Percentiles rank a stretch among this genome's conserved stretches.
phyloP scores from a whole-genome alignment of 2,888 invertebrate genomes.

The Archips crataeganus region DNA sequence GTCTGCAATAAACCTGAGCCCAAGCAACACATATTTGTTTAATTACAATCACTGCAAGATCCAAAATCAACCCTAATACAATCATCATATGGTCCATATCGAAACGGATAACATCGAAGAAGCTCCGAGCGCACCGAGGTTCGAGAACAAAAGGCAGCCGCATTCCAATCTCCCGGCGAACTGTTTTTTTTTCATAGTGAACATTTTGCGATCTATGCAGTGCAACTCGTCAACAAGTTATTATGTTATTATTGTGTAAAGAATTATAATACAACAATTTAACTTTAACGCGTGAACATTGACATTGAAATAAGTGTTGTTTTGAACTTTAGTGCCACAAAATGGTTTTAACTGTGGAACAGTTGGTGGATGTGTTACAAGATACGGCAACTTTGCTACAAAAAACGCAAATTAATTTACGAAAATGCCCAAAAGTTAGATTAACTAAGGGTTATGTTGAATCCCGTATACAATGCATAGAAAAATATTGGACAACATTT shows the following conservation, averaged over 20 bases:
- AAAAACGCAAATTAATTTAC: slow-evolving; percentile 40
- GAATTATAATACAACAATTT: background rate
- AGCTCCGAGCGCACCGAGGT: background rate
- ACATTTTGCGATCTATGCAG: slow-evolving; percentile 4
- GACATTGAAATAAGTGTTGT: background rate
- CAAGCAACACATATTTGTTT: too few relatives aligned
- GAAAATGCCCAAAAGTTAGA: slow-evolving; percentile 42
- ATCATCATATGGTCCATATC: background rate
- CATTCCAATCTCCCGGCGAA: background rate
- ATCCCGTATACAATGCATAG: slow-evolving; percentile 19
- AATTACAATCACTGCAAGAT: background rate
- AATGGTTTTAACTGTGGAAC: background rate
- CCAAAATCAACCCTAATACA: background rate
- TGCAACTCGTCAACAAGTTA: slow-evolving; percentile 6
- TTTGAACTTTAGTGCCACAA: background rate
- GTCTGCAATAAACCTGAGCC: too few relatives aligned
- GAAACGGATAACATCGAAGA: background rate
- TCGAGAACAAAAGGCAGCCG: background rate
- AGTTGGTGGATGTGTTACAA: slow-evolving; percentile 30
- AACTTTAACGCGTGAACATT: background rate
- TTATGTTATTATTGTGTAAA: background rate
- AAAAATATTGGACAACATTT: slow-evolving; percentile 38
- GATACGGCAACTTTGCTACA: slow-evolving; percentile 33
- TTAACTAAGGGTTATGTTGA: slow-evolving; percentile 41
- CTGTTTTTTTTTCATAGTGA: slow-evolving; percentile 1